Conservation (phyloP, 2,113 vertebrate genomes). For the Lepisosteus oculatus region DNA sequence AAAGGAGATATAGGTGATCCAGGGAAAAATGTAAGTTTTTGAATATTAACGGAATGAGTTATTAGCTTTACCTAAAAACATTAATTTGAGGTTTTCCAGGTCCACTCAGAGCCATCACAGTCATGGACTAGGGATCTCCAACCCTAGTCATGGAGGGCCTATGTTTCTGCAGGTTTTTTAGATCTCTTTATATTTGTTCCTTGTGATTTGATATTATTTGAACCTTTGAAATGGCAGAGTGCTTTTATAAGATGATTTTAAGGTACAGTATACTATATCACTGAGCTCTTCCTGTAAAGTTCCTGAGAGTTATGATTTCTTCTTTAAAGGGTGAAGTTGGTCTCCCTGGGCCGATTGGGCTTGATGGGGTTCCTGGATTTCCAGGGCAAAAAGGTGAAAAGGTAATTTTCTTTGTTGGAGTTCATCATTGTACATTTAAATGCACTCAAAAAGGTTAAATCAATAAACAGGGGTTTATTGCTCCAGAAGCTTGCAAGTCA, state of each 20-base stretch:
- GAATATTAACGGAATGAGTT: no score
- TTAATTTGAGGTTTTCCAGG: no score
- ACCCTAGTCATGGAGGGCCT: no score
- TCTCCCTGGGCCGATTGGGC: conserved; percentile 72
- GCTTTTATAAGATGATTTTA: no score
- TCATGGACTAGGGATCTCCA: no score
- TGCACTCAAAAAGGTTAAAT: no score
- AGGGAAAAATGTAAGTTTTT: conserved; percentile 67
- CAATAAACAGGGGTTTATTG: not conserved
- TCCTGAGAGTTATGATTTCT: not conserved
- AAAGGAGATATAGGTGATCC: conserved; percentile 76
- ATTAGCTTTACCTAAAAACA: no score
- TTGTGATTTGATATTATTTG: no score
- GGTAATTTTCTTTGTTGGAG: conserved; percentile 44
- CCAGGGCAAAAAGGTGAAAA: conserved; percentile 72
- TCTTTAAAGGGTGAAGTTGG: conserved; percentile 68
- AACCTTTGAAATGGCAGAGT: no score
- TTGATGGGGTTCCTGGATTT: conserved; percentile 68
- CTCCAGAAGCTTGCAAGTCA: not conserved
- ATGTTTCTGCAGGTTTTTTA: no score
- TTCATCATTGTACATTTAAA: not conserved
- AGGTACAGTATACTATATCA: not conserved
- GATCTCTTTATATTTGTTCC: no score
- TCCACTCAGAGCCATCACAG: no score
- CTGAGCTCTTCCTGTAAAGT: not conserved